Evolutionary conservation across 2,888 invertebrate species (phyloP), one percentile per base, ranked within the genome.

Genomic region (Philhelius pedissequus): DNA sequence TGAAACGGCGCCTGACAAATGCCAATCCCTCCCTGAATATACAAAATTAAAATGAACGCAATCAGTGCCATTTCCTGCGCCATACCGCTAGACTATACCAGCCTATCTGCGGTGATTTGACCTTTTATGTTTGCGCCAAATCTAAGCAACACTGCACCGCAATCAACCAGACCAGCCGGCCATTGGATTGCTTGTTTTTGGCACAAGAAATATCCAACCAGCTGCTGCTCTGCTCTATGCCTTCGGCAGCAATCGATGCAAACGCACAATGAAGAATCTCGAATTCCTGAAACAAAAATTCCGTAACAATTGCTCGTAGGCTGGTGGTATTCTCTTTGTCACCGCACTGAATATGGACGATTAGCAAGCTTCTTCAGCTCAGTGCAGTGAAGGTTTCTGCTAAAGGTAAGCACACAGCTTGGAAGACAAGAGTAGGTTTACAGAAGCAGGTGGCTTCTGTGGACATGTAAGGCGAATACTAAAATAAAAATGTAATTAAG

Each of bases 81-180:
- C 38, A n/a, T 27, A 35, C 58, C 40, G 13, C 58, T 8, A n/a
- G 18, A 25, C n/a, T 58, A n/a, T n/a, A 32, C 27, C 27, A 43
- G 35, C 48, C 45, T n/a, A 32, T 45, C 48, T 68, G 70, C 48
- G 60, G 70, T 75, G 79, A 80, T 80, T 80, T 84, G 84, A 84
- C 80, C 84, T 84, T 84, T 84, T 80, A 80, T 84, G 80, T 84
- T 75, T 84, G 80, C 75, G 80, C 70, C 69, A 64, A 73, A 80
- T 80, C 83, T 70, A 64, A 70, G 32, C 70, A n/a, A n/a, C 32
- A 40, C 70, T 15, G 40, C 45, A 27, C 66, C 48, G 60, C 52
- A 52, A 66, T 66, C 22, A 15, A 43, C 58, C 73, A 43, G 50
- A n/a, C 25, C 25, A n/a, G n/a, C n/a, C 6, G 18, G n/a, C n/a